Evolutionary conservation across 2,797 vertebrate genomes (phyloP), one percentile per base, ranked within the genome.

Genomic region (Melanotaenia nigrans): DNA sequence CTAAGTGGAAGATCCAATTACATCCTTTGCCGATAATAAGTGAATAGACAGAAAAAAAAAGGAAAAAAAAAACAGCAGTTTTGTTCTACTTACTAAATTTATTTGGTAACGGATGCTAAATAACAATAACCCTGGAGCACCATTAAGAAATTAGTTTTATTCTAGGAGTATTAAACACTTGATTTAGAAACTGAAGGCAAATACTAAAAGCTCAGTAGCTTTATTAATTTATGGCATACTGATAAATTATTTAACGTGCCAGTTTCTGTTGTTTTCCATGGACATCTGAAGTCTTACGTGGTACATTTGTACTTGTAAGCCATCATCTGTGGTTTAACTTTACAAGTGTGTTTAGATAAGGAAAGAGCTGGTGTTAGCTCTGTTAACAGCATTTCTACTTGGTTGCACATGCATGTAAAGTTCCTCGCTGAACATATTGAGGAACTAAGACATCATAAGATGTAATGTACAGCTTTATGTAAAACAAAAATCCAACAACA

Each of bases 21-120:
- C 45, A 73, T 64, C 69, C 45, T 18, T 16, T 33, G 40, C 54
- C 38, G 24, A 68, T 72, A 64, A 70, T 53, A 51, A 66, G 28
- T n/a, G 38, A 35, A 56, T 77, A 3, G 28, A 30, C 28, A 30
- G 28, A 28, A 78, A 61, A 14, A 1, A 20, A 65, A 36, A 1
- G 35, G 8, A 1, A 36, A 36, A 36, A 36, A 36, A 7, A 35
- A 35, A 54, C 25, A 58, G 9, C 6, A 56, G 16, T 47, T 78
- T 61, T 30, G 24, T 55, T 56, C 20, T 38, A 14, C 61, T 57
- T 64, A 0, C 0, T 61, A 54, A 59, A 59, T 53, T 54, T 13
- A 3, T 57, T 68, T 58, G 16, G 11, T 8, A 16, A 9, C n/a
- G 22, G 18, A 51, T 10, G 9, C 24, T 25, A 12, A 12, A 5